phyloP scores from a whole-genome alignment of 64 coral and sea anemone genomes.

The Dendronephthya gigantea region DNA sequence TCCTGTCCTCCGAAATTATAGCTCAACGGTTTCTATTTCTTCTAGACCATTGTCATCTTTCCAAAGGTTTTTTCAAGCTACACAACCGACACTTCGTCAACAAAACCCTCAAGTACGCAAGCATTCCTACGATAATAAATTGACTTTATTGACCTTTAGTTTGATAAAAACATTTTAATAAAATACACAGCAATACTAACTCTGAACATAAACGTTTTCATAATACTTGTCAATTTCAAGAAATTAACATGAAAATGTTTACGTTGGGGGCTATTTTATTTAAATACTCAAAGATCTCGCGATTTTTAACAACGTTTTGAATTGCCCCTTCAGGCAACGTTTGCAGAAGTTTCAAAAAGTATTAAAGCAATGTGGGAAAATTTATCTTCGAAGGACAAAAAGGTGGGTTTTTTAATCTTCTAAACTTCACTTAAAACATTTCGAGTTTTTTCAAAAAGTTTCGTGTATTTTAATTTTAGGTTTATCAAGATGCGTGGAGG shows the following conservation, averaged over 20 bases:
- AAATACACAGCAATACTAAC: too few species aligned
- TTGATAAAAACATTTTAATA: neutral
- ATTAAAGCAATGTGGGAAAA: neutral
- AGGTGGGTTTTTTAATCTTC: too few species aligned
- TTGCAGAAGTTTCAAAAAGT: slow-evolving; percentile 7
- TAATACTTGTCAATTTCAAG: too few species aligned
- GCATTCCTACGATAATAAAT: neutral
- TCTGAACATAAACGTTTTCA: too few species aligned
- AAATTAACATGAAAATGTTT: too few species aligned
- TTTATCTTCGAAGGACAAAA: neutral
- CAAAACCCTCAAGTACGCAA: neutral
- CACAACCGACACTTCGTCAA: neutral
- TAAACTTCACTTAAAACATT: neutral
- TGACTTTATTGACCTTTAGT: neutral
- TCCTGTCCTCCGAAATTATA: neutral
- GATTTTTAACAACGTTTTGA: neutral
- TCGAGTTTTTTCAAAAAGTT: neutral
- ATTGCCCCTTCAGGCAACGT: neutral
- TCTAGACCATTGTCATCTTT: neutral
- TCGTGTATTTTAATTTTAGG: neutral
- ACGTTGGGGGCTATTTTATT: too few species aligned
- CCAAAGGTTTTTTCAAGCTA: neutral
- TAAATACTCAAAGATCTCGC: too few species aligned
- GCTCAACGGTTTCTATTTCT: neutral
- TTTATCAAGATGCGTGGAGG: slow-evolving; percentile 6